Percentiles rank a stretch among this genome's conserved stretches.
These are phyloP conservation scores for Colaptes auratus DNA, from an alignment of 2,113 vertebrate species.

Conservation along the genomic window DNA sequence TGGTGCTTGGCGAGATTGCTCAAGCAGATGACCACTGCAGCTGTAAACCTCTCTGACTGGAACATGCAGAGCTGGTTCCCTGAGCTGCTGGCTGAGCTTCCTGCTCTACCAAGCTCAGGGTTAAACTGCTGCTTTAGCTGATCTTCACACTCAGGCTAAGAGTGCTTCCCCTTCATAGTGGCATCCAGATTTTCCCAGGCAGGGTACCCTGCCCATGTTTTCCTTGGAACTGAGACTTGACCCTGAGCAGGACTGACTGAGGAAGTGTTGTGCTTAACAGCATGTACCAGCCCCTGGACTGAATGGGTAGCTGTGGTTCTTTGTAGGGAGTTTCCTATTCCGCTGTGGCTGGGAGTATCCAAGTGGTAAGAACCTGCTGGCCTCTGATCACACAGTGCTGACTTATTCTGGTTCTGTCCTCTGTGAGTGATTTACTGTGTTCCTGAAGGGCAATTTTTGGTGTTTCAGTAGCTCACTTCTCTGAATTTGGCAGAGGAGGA, in stretches of 20 bases:
- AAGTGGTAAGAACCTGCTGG: constrained; percentile 50
- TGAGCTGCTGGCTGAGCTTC: neutral
- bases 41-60: neutral
- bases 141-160: neutral
- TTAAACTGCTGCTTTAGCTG: neutral
- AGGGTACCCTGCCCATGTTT: neutral
- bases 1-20: neutral
- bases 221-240: neutral
- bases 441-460: neutral
- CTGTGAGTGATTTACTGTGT: constrained; percentile 9
- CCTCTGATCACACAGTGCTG: constrained; percentile 2
- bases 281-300: neutral
- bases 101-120: neutral
- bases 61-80: neutral
- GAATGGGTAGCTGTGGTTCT: constrained; percentile 33
- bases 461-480: neutral
- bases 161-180: neutral
- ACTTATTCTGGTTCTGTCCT: neutral
- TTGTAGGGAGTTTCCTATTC: constrained; percentile 55
- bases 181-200: rapidly evolving
- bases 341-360: constrained; percentile 41
- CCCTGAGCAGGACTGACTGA: neutral
- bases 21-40: neutral
- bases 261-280: neutral
- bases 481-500: neutral